These are phyloP conservation scores for Trichonephila inaurata DNA, from an alignment of 1,140 invertebrate genomes.

Conservation along the genomic window DNA sequence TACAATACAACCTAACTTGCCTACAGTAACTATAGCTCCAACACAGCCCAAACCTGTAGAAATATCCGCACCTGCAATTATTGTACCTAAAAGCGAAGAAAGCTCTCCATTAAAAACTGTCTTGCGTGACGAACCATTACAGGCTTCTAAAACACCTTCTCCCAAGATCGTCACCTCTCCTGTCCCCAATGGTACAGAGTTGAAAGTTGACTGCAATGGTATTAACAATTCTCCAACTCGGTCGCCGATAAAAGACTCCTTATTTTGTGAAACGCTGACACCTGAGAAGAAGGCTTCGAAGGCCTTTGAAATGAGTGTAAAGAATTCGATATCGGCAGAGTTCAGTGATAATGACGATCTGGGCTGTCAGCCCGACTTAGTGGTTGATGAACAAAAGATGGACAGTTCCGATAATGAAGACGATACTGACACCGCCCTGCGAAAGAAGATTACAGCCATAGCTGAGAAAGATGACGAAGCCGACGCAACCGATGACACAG, in stretches of 20 bases:
- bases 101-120: background rate
- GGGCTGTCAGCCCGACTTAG: constrained; percentile 63
- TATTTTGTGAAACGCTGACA: background rate
- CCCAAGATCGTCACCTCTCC: background rate
- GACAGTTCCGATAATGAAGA: constrained; percentile 73
- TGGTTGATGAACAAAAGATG: constrained; percentile 75
- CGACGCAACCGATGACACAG: constrained; percentile 53
- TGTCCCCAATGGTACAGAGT: background rate
- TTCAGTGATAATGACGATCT: constrained; percentile 75
- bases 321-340: constrained; percentile 65
- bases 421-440: constrained; percentile 52
- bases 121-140: background rate
- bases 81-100: background rate
- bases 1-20: background rate
- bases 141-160: background rate
- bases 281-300: constrained; percentile 10
- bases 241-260: background rate
- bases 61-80: background rate
- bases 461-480: constrained; percentile 70
- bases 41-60: background rate
- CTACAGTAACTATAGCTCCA: background rate
- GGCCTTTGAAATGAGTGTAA: constrained; percentile 41
- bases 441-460: constrained; percentile 63
- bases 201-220: background rate
- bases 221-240: background rate